Base-by-base conservation (phyloP, 1,140 invertebrate species). In the Philotrypesis tridentata region DNA sequence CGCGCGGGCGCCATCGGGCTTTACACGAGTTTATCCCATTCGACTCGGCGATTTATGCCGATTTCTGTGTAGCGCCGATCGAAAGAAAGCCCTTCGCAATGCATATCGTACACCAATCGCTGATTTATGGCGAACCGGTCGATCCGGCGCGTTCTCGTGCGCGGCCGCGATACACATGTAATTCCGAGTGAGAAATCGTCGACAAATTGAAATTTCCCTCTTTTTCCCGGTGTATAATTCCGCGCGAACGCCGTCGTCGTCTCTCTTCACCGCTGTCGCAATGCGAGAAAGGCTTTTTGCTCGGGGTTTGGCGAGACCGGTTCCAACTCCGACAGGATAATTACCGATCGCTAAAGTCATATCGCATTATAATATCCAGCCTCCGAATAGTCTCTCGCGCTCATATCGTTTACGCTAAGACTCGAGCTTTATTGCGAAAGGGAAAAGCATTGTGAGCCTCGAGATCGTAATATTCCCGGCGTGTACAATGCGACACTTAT, bases 311-410 rank as follows among this genome's bases (percentile, higher is more conserved):
- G 31, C 68, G 55, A 29, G 70, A 73, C 79, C 70, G 79, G 70
- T 74, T 80, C 11, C 70, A 31, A 6, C 6, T 17, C 2, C 14
- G 60, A 43, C 60, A 63, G 70, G 60, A 80, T 80, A 80, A 80
- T 80, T 80, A 80, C 37, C 29, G 79, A 73, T 80, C 60, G 55
- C 29, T 37, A 27, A 12, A 43, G 12, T 1, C 40, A 43, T 43
- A 43, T 43, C 7, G 40, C 40, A 37, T 37, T 37, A 37, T 37
- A 37, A 37, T 37, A 37, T 37, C 9, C 9, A 37, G 9, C 33
- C 33, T 37, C 33, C 33, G 33, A 37, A 37, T 37, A 79, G 8
- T 27, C 29, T n/a, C 40, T 43, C 33, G 40, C 7, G 43, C 76
- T n/a, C n/a, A 37, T 43, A 43, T 43, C 12, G 33, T 37, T 37